Evolutionary conservation across 1,140 invertebrate species (phyloP).

Genomic region (Batillaria attramentaria): DNA sequence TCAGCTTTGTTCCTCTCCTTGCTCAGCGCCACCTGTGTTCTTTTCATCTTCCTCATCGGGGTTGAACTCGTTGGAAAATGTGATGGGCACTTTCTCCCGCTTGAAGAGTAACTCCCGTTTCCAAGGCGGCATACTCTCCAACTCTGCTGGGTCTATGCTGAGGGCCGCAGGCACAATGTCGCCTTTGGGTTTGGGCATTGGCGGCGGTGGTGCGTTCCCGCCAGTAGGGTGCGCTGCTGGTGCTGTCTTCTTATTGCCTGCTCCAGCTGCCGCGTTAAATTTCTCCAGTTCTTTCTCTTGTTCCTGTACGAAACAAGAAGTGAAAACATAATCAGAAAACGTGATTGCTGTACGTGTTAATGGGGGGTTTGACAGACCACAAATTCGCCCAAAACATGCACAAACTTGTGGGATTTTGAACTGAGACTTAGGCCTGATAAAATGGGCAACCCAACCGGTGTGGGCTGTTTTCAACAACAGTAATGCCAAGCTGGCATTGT

Average conservation of each 20-base stretch:
- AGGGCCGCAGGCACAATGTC: constrained; percentile 47
- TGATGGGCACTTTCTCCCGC: constrained; percentile 46
- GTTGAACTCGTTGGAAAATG: constrained; percentile 50
- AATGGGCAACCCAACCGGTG: no score
- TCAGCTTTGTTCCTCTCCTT: constrained; percentile 6
- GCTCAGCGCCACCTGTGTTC: background rate
- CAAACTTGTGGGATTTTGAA: no score
- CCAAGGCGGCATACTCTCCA: constrained; percentile 52
- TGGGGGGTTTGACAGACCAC: no score
- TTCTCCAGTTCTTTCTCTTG: no score
- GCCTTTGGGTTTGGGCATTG: constrained; percentile 33
- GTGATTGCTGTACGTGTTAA: no score
- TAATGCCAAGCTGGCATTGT: no score
- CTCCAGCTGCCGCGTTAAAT: no score
- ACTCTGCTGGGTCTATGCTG: constrained; percentile 47
- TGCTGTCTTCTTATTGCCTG: constrained; percentile 22
- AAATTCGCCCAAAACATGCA: no score
- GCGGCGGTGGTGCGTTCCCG: background rate
- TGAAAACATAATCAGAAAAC: background rate
- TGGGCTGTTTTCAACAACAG: no score
- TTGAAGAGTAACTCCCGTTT: constrained; percentile 49
- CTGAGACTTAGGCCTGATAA: no score
- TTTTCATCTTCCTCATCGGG: constrained; percentile 41
- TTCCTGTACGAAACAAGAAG: no score
- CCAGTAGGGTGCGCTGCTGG: background rate